phyloP scores from a whole-genome alignment of 2,113 vertebrate species.

The Spea multiplicata region DNA sequence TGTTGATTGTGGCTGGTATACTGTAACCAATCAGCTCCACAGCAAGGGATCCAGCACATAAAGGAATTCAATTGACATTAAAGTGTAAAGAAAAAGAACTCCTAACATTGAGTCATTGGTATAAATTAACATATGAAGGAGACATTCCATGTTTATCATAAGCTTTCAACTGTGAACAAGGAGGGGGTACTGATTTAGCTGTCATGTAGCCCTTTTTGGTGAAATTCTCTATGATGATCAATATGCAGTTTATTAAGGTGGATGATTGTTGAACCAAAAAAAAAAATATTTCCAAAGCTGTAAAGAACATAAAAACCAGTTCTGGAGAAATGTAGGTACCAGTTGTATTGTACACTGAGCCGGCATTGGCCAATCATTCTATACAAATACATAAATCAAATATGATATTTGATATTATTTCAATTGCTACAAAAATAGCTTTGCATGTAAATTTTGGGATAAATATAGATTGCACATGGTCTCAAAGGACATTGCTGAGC shows the following conservation, averaged over 20 bases:
- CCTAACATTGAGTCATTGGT: conserved; percentile 47
- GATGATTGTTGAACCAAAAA: not conserved
- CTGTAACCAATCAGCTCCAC: conserved; percentile 50
- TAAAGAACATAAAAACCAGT: too few species aligned
- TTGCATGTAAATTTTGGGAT: too few species aligned
- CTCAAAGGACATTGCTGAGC: too few species aligned
- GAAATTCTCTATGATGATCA: not conserved
- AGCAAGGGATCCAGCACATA: conserved; percentile 35
- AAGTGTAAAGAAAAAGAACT: conserved; percentile 46
- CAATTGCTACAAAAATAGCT: too few species aligned
- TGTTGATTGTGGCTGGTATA: conserved; percentile 54
- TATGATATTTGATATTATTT: too few species aligned
- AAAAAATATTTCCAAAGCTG: too few species aligned
- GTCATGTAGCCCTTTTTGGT: not conserved
- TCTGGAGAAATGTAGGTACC: too few species aligned
- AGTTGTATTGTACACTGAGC: too few species aligned
- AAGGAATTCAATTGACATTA: conserved; percentile 50
- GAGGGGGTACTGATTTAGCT: conserved; percentile 16
- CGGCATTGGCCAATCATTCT: too few species aligned
- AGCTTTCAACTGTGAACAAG: conserved; percentile 23
- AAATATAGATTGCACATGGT: too few species aligned
- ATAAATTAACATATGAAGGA: conserved; percentile 45
- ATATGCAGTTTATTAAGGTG: conserved; percentile 6
- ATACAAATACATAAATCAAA: too few species aligned
- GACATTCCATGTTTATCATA: conserved; percentile 20